Percentiles rank a stretch among this genome's conserved stretches.
phyloP scores from a whole-genome alignment of 1,140 invertebrate genomes.

The Phthorimaea operculella region DNA sequence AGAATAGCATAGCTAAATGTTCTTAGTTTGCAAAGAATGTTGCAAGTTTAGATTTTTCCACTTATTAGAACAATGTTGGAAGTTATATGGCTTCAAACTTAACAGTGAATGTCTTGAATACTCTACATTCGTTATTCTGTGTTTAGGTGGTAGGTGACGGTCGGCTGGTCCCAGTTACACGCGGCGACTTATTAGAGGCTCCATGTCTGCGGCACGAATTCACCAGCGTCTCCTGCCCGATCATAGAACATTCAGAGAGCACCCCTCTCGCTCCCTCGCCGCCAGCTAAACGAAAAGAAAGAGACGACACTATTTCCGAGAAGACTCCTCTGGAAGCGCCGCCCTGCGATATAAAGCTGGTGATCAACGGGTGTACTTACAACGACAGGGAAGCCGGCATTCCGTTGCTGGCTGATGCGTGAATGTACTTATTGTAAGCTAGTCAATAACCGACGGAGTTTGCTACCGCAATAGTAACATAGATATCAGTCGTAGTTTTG shows the following conservation, averaged over 20 bases:
- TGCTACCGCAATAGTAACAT: background rate
- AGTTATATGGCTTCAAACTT: no score
- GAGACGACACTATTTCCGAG: background rate
- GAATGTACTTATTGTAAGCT: constrained; percentile 12
- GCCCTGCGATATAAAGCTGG: constrained; percentile 46
- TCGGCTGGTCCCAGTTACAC: constrained; percentile 26
- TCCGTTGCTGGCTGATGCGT: constrained; percentile 52
- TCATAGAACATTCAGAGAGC: constrained; percentile 45
- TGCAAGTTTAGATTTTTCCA: no score
- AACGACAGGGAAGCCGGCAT: constrained; percentile 37
- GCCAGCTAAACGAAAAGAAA: background rate
- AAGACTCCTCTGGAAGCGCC: constrained; percentile 11
- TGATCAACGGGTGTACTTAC: constrained; percentile 43
- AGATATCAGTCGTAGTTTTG: no score
- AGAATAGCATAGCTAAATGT: no score
- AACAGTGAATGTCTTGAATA: no score
- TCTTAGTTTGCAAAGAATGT: no score
- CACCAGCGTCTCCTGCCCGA: constrained; percentile 58
- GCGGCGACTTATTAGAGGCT: constrained; percentile 42
- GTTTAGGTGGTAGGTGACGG: constrained; percentile 46
- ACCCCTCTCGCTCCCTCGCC: background rate
- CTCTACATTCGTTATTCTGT: no score
- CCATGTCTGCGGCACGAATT: constrained; percentile 50
- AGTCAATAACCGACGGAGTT: background rate
- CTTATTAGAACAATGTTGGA: no score